These are phyloP conservation scores for Brachystomella parvula DNA, from an alignment of 1,140 invertebrate species.

Conservation along the genomic window DNA sequence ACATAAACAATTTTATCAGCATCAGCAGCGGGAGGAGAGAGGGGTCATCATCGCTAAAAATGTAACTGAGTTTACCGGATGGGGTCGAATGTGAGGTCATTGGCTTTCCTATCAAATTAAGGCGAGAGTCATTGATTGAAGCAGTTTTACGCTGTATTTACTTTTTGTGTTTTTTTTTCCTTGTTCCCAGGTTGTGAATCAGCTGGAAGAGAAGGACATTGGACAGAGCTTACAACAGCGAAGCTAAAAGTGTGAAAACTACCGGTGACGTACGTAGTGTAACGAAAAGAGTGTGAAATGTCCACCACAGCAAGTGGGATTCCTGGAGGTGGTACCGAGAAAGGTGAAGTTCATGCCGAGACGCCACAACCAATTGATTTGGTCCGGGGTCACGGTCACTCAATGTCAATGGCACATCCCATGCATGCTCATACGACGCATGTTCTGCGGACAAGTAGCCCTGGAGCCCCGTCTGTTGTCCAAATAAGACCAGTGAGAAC, in stretches of 20 bases:
- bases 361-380: constrained; percentile 32
- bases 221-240: too few relatives aligned
- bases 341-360: constrained; percentile 33
- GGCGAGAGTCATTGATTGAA: too few relatives aligned
- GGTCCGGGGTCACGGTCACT: constrained; percentile 8
- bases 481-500: constrained; percentile 32
- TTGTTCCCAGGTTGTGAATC: too few relatives aligned
- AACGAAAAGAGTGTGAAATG: too few relatives aligned
- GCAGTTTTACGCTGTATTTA: too few relatives aligned
- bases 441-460: not conserved
- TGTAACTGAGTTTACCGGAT: too few relatives aligned
- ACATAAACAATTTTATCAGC: constrained; percentile 2
- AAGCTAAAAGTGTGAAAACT: too few relatives aligned
- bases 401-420: not conserved
- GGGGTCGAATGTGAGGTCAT: too few relatives aligned
- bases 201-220: too few relatives aligned
- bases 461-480: constrained; percentile 25
- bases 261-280: too few relatives aligned
- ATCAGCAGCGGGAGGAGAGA: not conserved
- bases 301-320: constrained; percentile 31
- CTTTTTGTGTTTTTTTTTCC: too few relatives aligned
- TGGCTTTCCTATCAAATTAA: too few relatives aligned
- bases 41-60: not conserved
- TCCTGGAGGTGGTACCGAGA: constrained; percentile 23
- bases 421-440: not conserved